A percentile compares a stretch with the other conserved stretches of the same genome.
Evolutionary conservation across 2,113 vertebrate species (phyloP).

Genomic region (Malurus cyaneus): DNA sequence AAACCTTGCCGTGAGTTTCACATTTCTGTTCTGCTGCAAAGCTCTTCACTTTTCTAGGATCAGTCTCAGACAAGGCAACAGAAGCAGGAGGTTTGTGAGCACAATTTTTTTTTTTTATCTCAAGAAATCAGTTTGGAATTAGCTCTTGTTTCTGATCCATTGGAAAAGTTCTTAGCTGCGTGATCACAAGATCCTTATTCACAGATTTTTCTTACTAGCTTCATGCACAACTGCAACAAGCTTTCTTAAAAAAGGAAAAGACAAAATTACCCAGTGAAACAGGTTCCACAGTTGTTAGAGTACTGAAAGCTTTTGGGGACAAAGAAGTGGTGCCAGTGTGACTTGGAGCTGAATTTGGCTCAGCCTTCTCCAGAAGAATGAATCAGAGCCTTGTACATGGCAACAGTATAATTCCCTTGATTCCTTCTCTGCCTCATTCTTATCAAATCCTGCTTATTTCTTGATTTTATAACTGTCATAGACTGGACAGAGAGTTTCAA

Average conservation of each 20-base stretch:
- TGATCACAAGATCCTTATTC: background rate
- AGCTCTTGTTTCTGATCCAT: background rate
- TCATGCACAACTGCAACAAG: background rate
- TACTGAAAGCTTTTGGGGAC: background rate
- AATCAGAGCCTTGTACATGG: background rate
- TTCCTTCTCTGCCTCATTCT: background rate
- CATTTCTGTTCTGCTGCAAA: background rate
- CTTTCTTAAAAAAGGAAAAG: background rate
- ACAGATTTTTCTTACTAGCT: background rate
- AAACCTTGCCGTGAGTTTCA: background rate
- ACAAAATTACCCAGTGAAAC: background rate
- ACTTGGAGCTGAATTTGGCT: background rate
- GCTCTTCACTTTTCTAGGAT: background rate
- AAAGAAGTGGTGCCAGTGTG: background rate
- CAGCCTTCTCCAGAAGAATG: background rate
- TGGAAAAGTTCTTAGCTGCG: background rate
- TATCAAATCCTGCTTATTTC: background rate
- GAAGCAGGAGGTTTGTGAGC: background rate
- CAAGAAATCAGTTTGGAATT: background rate
- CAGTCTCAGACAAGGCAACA: background rate
- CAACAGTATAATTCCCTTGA: background rate
- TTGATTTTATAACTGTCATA: background rate
- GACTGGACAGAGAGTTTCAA: background rate
- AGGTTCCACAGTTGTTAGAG: background rate
- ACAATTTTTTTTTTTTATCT: background rate